Base-by-base conservation (phyloP, 2,888 invertebrate species). In the Seladonia tumulorum region DNA sequence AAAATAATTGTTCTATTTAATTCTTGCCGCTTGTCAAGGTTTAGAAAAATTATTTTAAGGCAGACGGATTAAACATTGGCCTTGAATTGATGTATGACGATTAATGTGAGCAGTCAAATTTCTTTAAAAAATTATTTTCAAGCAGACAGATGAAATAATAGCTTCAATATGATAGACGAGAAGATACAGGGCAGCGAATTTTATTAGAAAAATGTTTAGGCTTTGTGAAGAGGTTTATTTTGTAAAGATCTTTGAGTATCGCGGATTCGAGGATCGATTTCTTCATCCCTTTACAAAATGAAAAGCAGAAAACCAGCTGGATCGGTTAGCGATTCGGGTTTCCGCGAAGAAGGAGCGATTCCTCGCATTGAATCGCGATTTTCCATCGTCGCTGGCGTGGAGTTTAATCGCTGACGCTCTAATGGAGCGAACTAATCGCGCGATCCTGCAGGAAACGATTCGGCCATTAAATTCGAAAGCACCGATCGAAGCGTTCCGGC, bases 381-480 rank as follows among this genome's bases (percentile, higher is more conserved):
- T 85, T 81, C 86, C 66, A 29, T 72, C 72, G 78, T 71, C 76
- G 72, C 25, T 79, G 76, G 70, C 63, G 70, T 79, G 76, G 83
- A 84, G 88, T 88, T 89, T 89, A 91, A 92, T 88, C 90, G 88
- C 79, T 76, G 89, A 85, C 79, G 84, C 90, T 88, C 89, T 93
- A 93, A 93, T 91, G 90, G 92, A 86, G 88, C 91, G 89, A 76
- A 90, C 89, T 91, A 93, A 92, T 92, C 91, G 88, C 87, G 89
- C 92, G 91, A 92, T 92, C 88, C 88, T 85, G 81, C 84, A 84
- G 85, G 85, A 84, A 87, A 87, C 90, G 91, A 88, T 91, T 90
- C 86, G 85, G 85, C 87, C 90, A 88, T 92, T 93, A 88, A 89
- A 88, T 85, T 57, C 83, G 83, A 86, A 82, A 87, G 83, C 82